These are phyloP conservation scores for Euleptes europaea DNA, from an alignment of 2,113 vertebrate genomes.

Conservation along the genomic window DNA sequence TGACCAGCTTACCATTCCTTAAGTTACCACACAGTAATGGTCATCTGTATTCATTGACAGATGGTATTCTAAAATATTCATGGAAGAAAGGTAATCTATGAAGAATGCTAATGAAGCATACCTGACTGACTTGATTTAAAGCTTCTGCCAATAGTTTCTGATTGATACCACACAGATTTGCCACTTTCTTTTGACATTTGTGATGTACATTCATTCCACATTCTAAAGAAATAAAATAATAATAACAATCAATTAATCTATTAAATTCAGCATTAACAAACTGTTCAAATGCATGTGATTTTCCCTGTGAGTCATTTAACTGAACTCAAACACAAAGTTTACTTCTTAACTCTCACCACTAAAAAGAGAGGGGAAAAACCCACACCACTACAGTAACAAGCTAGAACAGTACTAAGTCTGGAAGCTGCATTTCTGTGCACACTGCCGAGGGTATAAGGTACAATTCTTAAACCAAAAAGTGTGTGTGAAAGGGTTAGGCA, in stretches of 20 bases:
- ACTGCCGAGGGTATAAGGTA: neutral
- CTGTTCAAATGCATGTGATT: neutral
- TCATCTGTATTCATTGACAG: neutral
- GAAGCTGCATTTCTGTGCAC: neutral
- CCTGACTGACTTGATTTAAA: conserved; percentile 94
- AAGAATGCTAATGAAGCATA: conserved; percentile 54
- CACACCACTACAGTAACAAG: neutral
- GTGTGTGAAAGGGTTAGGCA: neutral
- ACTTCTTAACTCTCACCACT: neutral
- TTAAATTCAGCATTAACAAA: neutral
- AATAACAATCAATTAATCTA: neutral
- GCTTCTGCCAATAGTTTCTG: conserved; percentile 98
- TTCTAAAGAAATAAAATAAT: conserved; percentile 73
- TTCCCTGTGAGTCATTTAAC: neutral
- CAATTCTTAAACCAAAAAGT: neutral
- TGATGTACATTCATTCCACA: conserved; percentile 97
- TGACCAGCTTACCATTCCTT: neutral
- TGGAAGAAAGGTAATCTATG: neutral
- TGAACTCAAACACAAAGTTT: neutral
- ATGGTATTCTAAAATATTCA: neutral
- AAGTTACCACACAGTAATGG: neutral
- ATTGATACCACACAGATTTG: conserved; percentile 98
- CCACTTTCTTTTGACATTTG: conserved; percentile 96
- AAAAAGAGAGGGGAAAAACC: neutral
- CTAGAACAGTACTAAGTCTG: neutral